Percentiles rank a stretch among this genome's conserved stretches.
Conservation (phyloP, 2,797 vertebrate species). For the Eurystomus glaucurus region DNA sequence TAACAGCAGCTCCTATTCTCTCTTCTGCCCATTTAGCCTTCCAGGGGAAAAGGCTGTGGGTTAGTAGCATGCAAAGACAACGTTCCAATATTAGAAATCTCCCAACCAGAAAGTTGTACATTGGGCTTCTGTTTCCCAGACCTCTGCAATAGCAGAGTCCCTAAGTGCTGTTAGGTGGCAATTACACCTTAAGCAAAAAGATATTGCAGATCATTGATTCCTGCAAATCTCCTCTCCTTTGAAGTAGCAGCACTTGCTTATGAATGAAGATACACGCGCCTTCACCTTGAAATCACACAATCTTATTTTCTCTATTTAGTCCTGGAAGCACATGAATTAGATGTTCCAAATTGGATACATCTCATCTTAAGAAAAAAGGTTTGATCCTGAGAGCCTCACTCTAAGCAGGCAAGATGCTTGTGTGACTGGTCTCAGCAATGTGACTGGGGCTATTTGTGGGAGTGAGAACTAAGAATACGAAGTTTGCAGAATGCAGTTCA, state of each 20-base stretch:
- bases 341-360: conserved; percentile 22
- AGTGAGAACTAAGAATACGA: neutral
- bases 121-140: conserved; percentile 29
- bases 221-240: conserved; percentile 68
- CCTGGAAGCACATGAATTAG: conserved; percentile 28
- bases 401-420: neutral
- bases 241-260: conserved; percentile 62
- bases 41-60: neutral
- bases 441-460: fast-evolving
- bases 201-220: conserved; percentile 76
- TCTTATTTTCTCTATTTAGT: conserved; percentile 37
- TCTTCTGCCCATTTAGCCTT: conserved; percentile 1
- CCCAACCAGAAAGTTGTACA: conserved; percentile 62
- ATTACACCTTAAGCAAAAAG: conserved; percentile 74
- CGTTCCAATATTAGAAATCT: conserved; percentile 56
- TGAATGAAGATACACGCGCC: conserved; percentile 60
- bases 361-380: neutral
- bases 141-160: conserved; percentile 19
- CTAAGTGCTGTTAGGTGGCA: conserved; percentile 47
- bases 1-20: neutral
- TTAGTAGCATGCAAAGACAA: conserved; percentile 7
- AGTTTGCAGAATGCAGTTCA: neutral
- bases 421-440: neutral
- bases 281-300: conserved; percentile 68
- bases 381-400: neutral